Percentiles rank a stretch among this genome's conserved stretches.
phyloP scores from a whole-genome alignment of 2,113 vertebrate species.

The Hippocampus abdominalis region DNA sequence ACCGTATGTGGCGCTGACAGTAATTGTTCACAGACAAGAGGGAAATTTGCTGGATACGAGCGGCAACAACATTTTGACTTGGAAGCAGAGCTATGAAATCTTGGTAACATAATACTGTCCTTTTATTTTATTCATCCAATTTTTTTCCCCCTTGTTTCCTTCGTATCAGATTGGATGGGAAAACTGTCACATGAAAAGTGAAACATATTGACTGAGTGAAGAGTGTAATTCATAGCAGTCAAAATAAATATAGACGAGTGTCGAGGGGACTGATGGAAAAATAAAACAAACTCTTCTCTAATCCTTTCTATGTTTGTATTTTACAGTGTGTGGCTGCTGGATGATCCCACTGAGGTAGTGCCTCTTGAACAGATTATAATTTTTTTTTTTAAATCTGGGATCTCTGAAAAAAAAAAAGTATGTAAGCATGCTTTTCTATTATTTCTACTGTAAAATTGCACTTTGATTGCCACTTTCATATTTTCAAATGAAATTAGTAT shows the following conservation, averaged over 20 bases:
- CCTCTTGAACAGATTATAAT: neutral
- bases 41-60: neutral
- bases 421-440: neutral
- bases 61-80: neutral
- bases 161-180: neutral
- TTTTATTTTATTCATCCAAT: neutral
- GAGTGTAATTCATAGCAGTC: neutral
- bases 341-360: neutral
- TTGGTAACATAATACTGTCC: neutral
- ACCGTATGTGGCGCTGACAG: conserved; percentile 18
- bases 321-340: neutral
- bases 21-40: conserved; percentile 5
- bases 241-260: neutral
- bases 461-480: neutral
- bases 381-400: neutral
- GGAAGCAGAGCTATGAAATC: conserved; percentile 3
- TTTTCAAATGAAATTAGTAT: too few species aligned
- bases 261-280: neutral
- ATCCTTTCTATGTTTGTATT: neutral
- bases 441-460: neutral
- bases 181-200: neutral
- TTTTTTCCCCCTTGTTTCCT: neutral
- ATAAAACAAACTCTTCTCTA: neutral
- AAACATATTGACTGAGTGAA: too few species aligned
- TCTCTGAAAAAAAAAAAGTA: neutral